These are phyloP conservation scores for Platycnemis pennipes DNA, from an alignment of 2,888 invertebrate genomes.

Conservation along the genomic window DNA sequence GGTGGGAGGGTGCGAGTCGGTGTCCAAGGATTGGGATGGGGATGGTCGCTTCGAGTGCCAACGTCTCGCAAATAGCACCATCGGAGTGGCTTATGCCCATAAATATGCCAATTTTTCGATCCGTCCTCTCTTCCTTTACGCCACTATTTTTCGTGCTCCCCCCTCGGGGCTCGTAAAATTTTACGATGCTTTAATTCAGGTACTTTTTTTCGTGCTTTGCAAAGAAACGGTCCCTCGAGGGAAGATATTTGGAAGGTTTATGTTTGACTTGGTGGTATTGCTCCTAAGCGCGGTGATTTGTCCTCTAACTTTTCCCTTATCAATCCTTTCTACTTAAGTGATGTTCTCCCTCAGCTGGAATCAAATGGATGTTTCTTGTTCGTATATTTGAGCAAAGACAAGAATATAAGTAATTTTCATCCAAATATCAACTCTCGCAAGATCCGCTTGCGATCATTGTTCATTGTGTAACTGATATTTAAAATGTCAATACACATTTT, in stretches of 20 bases:
- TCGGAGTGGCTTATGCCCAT: not conserved
- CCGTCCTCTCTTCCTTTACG: conserved; percentile 16
- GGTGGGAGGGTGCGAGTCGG: not conserved
- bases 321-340: not conserved
- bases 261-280: not conserved
- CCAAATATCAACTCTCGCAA: too few relatives aligned
- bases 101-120: conserved; percentile 40
- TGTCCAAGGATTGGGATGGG: not conserved
- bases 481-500: too few relatives aligned
- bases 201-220: not conserved
- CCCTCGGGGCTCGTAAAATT: not conserved
- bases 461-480: too few relatives aligned
- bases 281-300: not conserved
- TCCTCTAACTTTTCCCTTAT: not conserved
- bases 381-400: too few relatives aligned
- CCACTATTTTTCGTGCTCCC: not conserved
- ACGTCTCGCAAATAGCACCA: not conserved
- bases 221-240: not conserved
- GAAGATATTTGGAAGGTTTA: not conserved
- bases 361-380: too few relatives aligned
- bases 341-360: not conserved
- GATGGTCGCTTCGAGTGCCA: not conserved
- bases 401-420: too few relatives aligned
- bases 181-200: conserved; percentile 34
- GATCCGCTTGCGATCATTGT: too few relatives aligned